These are phyloP conservation scores for Agriotes lineatus DNA, from an alignment of 2,888 invertebrate species.

Conservation along the genomic window DNA sequence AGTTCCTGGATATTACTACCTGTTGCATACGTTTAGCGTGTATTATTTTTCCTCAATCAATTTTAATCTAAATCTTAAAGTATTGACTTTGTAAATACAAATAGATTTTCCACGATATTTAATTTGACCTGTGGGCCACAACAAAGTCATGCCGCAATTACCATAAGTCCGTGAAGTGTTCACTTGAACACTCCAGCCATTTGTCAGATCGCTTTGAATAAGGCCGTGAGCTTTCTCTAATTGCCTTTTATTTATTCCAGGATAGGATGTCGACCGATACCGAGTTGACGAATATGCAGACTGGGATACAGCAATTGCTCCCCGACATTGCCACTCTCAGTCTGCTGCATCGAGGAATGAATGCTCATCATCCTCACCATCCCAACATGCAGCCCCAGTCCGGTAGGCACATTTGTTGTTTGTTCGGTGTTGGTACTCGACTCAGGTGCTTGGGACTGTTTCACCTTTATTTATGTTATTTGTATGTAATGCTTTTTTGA, in stretches of 20 bases:
- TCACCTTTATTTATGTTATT: too few relatives aligned
- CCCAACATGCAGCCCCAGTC: conserved; percentile 57
- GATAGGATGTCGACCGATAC: conserved; percentile 72
- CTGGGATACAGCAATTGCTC: conserved; percentile 63
- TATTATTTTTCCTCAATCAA: too few relatives aligned
- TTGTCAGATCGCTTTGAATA: conserved; percentile 2
- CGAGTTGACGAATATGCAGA: conserved; percentile 69
- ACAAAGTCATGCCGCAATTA: not conserved
- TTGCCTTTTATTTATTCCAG: conserved; percentile 37
- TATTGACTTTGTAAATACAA: too few relatives aligned
- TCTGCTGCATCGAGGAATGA: conserved; percentile 59
- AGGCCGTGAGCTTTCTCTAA: conserved; percentile 1
- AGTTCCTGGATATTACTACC: too few relatives aligned
- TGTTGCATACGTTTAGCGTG: too few relatives aligned
- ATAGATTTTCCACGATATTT: too few relatives aligned
- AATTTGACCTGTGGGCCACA: too few relatives aligned
- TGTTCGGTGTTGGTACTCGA: not conserved
- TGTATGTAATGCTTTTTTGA: too few relatives aligned
- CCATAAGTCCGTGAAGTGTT: not conserved
- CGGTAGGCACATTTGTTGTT: conserved; percentile 19
- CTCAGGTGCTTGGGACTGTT: too few relatives aligned
- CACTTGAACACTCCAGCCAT: not conserved
- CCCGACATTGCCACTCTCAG: conserved; percentile 62
- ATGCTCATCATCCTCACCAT: conserved; percentile 54
- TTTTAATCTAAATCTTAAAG: too few relatives aligned